These are phyloP conservation scores for Steatocranus sp. DNA, from an alignment of 2,797 vertebrate genomes.

Conservation along the genomic window DNA sequence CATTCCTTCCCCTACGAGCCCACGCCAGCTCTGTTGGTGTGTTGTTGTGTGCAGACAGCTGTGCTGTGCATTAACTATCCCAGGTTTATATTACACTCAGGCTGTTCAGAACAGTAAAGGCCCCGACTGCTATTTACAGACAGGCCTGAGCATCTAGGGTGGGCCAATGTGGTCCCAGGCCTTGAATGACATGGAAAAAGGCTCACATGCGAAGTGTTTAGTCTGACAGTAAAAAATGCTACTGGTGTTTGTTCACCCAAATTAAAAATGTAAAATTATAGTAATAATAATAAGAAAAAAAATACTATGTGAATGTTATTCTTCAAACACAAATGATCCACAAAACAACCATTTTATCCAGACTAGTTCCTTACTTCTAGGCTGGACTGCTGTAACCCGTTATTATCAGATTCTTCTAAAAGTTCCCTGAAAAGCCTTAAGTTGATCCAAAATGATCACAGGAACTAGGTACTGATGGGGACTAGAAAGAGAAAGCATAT, in stretches of 20 bases:
- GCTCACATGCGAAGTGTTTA: slow-evolving; percentile 1
- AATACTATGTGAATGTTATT: fast-evolving
- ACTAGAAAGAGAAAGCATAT: neutral
- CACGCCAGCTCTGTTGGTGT: neutral
- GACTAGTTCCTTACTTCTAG: neutral
- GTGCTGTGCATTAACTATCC: slow-evolving; percentile 42
- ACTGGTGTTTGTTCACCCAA: neutral
- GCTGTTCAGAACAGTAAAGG: slow-evolving; percentile 21
- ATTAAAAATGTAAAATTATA: neutral
- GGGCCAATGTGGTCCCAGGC: slow-evolving; percentile 2
- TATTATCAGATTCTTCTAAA: neutral
- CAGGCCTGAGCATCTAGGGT: neutral
- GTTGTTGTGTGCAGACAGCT: slow-evolving; percentile 53
- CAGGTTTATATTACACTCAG: slow-evolving; percentile 40
- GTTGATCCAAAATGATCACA: neutral
- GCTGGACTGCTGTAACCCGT: neutral
- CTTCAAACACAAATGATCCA: neutral
- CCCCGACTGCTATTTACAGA: slow-evolving; percentile 57
- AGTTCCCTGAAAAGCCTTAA: neutral
- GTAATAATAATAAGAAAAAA: neutral
- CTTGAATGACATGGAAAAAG: slow-evolving; percentile 31
- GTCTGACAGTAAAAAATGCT: slow-evolving; percentile 13
- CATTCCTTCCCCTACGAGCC: slow-evolving; percentile 38
- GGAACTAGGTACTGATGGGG: neutral
- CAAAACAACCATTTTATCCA: neutral